Percentiles rank a stretch among this genome's conserved stretches.
Conservation (phyloP, 2,888 invertebrate species). For the Netelia melanura region DNA sequence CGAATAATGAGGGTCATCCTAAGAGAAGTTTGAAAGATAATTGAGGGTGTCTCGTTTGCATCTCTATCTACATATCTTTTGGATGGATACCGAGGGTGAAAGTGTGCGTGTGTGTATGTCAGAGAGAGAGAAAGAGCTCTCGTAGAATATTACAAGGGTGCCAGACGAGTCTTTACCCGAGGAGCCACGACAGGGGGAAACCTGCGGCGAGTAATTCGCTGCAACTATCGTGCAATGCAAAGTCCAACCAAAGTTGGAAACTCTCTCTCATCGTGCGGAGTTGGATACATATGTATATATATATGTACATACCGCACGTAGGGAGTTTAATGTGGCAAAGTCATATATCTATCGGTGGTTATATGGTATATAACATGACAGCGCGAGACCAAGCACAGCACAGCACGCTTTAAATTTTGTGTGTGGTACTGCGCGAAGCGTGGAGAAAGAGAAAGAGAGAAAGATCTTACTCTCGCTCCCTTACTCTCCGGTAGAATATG, state of each 20-base stretch:
- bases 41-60: constrained; percentile 40
- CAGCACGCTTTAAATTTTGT: constrained; percentile 40
- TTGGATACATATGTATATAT: constrained; percentile 25
- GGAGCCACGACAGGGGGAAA: constrained; percentile 40
- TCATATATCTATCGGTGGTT: constrained; percentile 31
- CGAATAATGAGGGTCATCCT: constrained; percentile 21
- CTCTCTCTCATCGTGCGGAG: constrained; percentile 35
- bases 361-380: not conserved
- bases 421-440: constrained; percentile 14
- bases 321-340: constrained; percentile 28
- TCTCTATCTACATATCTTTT: constrained; percentile 18
- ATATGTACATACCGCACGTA: constrained; percentile 1
- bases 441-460: constrained; percentile 13
- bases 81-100: not conserved
- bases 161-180: constrained; percentile 32
- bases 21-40: constrained; percentile 50
- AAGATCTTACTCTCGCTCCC: constrained; percentile 3
- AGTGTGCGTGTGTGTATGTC: not conserved
- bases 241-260: constrained; percentile 62
- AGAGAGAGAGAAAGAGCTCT: not conserved
- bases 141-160: constrained; percentile 50
- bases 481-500: constrained; percentile 2
- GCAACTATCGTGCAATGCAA: constrained; percentile 61
- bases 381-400: not conserved
- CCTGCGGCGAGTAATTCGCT: constrained; percentile 58